Evolutionary conservation across 2,888 invertebrate genomes (phyloP).

Genomic region (Latrodectus hesperus): DNA sequence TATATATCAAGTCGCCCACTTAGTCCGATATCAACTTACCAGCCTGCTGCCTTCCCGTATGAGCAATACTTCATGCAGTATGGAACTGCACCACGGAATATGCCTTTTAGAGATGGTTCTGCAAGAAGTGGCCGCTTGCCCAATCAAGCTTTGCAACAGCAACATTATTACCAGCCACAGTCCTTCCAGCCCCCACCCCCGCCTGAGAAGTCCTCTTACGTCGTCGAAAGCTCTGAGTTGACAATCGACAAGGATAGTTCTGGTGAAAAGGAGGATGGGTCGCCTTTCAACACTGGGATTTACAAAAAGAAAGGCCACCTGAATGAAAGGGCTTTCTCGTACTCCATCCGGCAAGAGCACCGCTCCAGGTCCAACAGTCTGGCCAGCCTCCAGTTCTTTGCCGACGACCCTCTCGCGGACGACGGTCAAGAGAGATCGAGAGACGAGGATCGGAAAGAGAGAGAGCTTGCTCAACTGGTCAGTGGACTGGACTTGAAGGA

Average conservation of each 20-base stretch:
- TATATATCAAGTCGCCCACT: constrained; percentile 73
- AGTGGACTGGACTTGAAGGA: constrained; percentile 65
- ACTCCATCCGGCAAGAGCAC: constrained; percentile 94
- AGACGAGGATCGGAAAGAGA: constrained; percentile 66
- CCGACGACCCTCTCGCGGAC: constrained; percentile 44
- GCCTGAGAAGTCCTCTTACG: constrained; percentile 63
- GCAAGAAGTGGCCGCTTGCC: constrained; percentile 1
- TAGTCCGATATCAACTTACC: constrained; percentile 80
- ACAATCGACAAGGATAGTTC: constrained; percentile 71
- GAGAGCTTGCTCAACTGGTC: constrained; percentile 68
- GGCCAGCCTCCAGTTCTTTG: constrained; percentile 87
- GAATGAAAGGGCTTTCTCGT: constrained; percentile 93
- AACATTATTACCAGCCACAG: constrained; percentile 64
- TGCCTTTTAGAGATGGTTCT: constrained; percentile 72
- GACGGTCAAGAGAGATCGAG: constrained; percentile 57
- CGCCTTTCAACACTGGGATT: constrained; percentile 86
- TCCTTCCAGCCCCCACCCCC: constrained; percentile 70
- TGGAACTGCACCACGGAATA: constrained; percentile 72
- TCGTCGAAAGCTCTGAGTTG: constrained; percentile 17
- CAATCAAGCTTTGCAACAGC: constrained; percentile 52
- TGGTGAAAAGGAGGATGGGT: constrained; percentile 72
- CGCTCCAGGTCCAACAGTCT: constrained; percentile 93
- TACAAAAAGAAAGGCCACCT: constrained; percentile 92
- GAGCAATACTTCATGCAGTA: constrained; percentile 79
- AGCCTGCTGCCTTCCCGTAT: constrained; percentile 80